Evolutionary conservation across 2,888 invertebrate species (phyloP), one percentile per base, ranked within the genome.

Genomic region (Metacarcinus magister): DNA sequence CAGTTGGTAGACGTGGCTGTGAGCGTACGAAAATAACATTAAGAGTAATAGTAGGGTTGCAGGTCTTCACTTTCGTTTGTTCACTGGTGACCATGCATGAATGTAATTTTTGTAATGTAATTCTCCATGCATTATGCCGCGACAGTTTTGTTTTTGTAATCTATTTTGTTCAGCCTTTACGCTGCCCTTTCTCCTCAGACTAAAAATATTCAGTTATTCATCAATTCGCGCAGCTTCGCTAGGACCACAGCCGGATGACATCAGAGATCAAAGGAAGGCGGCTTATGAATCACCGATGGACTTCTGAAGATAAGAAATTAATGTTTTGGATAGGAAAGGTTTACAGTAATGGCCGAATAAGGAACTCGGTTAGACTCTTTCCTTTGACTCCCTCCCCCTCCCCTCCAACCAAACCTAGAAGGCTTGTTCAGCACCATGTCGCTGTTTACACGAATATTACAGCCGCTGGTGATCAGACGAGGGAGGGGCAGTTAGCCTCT

Each of bases 281-380:
- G 75, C 7, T 75, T 75, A 75, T 75, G 75, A 75, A 75, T 75
- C 75, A 75, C 75, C 75, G 23, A 5, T n/a, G 4, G 75, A 75
- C n/a, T n/a, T 23, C n/a, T 75, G n/a, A 75, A 16, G 75, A 75
- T n/a, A 75, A 23, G n/a, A n/a, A 75, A 75, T n/a, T 7, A 75
- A 75, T 75, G 75, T 75, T 75, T 75, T n/a, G 75, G n/a, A 75
- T n/a, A n/a, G 75, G 75, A 75, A 75, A 75, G 75, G 23, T 75
- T 75, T 28, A 23, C 75, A 75, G 54, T 16, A 75, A 75, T 75
- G 75, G n/a, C n/a, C 75, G 23, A n/a, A 75, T 75, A 75, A 75
- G 4, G 75, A 75, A 23, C 75, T 28, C 19, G 75, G 75, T 75
- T 75, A 75, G 75, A 8, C 75, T 75, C 19, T n/a, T 75, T 54